Evolutionary conservation across 2,113 vertebrate species (phyloP).

Genomic region (Thamnophis sirtalis): DNA sequence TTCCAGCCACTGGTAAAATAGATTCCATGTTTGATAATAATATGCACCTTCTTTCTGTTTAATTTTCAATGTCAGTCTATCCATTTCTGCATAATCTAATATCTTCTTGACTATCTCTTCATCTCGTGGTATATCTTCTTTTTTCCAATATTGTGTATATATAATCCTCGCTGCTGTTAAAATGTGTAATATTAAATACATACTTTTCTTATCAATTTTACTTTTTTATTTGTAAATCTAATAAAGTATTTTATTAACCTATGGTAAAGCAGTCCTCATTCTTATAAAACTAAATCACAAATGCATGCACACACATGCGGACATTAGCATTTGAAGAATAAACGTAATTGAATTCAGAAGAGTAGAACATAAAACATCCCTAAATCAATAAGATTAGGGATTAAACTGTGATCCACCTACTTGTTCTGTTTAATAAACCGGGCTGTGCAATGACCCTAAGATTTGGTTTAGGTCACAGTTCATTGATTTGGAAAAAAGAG

Average conservation of each 20-base stretch:
- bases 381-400: background rate
- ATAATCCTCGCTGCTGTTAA: no score
- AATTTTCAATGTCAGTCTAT: no score
- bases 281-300: background rate
- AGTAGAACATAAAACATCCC: background rate
- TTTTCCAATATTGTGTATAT: no score
- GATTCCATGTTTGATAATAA: no score
- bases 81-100: no score
- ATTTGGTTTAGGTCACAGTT: background rate
- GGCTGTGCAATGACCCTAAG: background rate
- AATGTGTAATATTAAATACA: no score
- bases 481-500: background rate
- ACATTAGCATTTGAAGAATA: background rate
- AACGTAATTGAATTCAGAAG: background rate
- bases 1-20: no score
- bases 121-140: no score
- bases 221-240: background rate
- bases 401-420: background rate
- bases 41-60: no score
- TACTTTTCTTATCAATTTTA: background rate
- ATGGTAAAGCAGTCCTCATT: background rate
- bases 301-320: background rate
- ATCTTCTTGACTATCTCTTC: no score
- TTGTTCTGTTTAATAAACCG: background rate
- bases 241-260: background rate